Base-by-base conservation (phyloP, 2,113 vertebrate genomes). In the Cyprichromis sp. region DNA sequence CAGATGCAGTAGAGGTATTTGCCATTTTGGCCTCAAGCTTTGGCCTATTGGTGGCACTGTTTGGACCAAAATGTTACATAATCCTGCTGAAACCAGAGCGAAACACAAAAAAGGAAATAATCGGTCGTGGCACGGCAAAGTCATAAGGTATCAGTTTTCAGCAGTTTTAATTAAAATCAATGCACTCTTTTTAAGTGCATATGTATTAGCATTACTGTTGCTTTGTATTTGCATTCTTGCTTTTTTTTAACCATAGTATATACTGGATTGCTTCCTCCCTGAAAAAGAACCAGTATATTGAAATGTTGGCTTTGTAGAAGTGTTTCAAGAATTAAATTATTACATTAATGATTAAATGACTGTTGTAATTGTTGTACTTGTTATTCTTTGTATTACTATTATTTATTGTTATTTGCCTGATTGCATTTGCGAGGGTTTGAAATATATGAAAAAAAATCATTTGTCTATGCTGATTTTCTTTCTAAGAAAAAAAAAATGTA, bases 61-160 rank as follows among this genome's bases (percentile, higher is more conserved):
- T 96, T 90, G 93, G 85, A 5, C 96, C 96, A 1, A 97, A 96
- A 84, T 96, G 95, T 91, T 96, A 94, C 79, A 95, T 97, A 24
- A 96, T 96, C 10, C 21, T 96, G 8, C 55, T 96, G 3, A 94
- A 84, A 85, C 95, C 96, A 12, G 94, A 96, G 55, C 91, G 81
- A 19, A 97, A 97, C 79, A 96, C 94, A 45, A 97, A 94, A 81
- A 95, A 94, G 71, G 89, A 87, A 2, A 88, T 96, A 1, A 96
- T 96, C 86, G 86, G 87, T 16, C 90, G 94, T 63, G 50, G 36
- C 14, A 11, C 5, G 13, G 8, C 68, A 45, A 73, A 73, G 40
- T 73, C 40, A 42, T 45, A 73, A 71, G 66, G 21, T 24, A 26
- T 73, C 38, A 10, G 13, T 45, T 73, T 26, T 26, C 40, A 26